These are phyloP conservation scores for Oncorhynchus masou DNA, from an alignment of 2,113 vertebrate species.

Conservation along the genomic window DNA sequence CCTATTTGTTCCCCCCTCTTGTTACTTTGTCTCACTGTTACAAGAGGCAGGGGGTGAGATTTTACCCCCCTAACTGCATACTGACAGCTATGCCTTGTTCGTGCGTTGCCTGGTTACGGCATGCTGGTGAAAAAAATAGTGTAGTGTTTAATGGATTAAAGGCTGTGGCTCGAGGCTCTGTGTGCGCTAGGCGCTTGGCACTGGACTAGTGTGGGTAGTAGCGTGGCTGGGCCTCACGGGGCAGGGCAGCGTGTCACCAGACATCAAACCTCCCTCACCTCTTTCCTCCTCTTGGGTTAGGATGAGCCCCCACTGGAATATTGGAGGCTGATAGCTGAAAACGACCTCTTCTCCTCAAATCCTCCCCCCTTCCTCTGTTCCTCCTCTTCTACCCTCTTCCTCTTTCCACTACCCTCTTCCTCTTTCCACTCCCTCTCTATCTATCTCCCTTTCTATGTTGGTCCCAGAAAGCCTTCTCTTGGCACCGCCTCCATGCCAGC, in stretches of 20 bases:
- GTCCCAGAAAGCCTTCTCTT: neutral
- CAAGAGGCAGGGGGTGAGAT: neutral
- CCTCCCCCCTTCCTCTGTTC: neutral
- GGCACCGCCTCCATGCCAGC: no score
- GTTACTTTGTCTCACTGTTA: neutral
- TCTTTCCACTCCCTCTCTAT: no score
- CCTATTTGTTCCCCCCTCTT: conserved; percentile 1
- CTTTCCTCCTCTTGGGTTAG: neutral
- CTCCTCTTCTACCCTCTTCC: no score
- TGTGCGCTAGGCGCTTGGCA: neutral
- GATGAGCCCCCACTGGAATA: no score
- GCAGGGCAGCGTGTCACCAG: neutral
- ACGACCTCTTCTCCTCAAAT: neutral
- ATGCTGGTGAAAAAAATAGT: neutral
- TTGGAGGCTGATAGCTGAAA: neutral
- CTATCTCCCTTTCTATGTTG: neutral
- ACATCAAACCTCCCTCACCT: neutral
- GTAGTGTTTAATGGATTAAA: neutral
- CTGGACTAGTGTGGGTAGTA: neutral
- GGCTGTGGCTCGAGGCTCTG: neutral
- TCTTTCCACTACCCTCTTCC: no score
- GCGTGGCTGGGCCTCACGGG: neutral
- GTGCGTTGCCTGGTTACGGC: conserved; percentile 36
- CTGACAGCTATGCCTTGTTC: conserved; percentile 22
- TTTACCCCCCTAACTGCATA: conserved; percentile 22